A percentile compares a stretch with the other conserved stretches of the same genome.
Conservation (phyloP, 2,888 invertebrate genomes). For the Ennomos fuscantarius region DNA sequence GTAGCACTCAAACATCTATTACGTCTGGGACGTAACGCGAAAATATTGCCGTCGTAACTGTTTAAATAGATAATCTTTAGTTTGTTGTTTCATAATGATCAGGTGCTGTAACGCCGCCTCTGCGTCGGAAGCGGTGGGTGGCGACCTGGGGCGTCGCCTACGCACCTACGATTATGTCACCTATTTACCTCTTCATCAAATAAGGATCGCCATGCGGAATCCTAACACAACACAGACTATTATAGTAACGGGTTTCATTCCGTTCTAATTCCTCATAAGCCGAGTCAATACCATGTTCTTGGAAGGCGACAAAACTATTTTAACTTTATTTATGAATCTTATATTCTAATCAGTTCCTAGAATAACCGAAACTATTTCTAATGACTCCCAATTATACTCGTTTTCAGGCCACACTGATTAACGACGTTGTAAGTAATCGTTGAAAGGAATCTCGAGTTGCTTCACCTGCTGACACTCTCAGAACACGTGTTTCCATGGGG, state of each 20-base stretch:
- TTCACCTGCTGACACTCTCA: conserved; percentile 54
- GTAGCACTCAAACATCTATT: conserved; percentile 1
- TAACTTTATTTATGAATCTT: conserved; percentile 38
- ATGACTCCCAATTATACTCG: conserved; percentile 47
- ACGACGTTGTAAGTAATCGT: conserved; percentile 53
- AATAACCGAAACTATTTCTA: conserved; percentile 48
- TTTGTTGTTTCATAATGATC: conserved; percentile 67
- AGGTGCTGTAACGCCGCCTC: conserved; percentile 74
- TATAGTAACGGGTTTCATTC: conserved; percentile 45
- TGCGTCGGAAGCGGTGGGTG: conserved; percentile 81
- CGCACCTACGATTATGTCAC: conserved; percentile 74
- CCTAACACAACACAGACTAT: conserved; percentile 39
- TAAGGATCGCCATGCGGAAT: conserved; percentile 69
- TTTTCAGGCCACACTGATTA: conserved; percentile 49
- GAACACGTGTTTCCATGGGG: conserved; percentile 61
- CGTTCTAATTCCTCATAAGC: conserved; percentile 41
- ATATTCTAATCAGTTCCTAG: conserved; percentile 41
- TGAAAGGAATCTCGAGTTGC: conserved; percentile 51
- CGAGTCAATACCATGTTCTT: conserved; percentile 39
- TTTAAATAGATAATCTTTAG: conserved; percentile 44
- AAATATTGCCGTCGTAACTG: conserved; percentile 27
- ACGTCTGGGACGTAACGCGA: conserved; percentile 8
- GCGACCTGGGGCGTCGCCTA: conserved; percentile 68
- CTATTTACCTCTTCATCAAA: conserved; percentile 71
- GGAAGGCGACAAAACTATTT: conserved; percentile 36